phyloP scores from a whole-genome alignment of 2,888 invertebrate species.

The Amphipyra berbera region DNA sequence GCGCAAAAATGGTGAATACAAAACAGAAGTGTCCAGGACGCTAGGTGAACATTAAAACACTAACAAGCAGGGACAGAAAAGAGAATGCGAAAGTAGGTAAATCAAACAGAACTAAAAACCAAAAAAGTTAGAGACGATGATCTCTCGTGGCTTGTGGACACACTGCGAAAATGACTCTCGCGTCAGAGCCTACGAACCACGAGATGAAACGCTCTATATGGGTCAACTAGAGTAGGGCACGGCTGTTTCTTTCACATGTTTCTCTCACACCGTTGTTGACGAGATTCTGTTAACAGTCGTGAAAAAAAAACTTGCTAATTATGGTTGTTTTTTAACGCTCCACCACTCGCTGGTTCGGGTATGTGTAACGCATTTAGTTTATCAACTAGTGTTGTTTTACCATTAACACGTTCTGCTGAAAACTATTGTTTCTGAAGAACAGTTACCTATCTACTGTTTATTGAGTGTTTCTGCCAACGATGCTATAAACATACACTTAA shows the following conservation, averaged over 20 bases:
- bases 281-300: conserved; percentile 51
- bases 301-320: conserved; percentile 62
- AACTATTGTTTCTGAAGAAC: conserved; percentile 2
- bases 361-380: conserved; percentile 1
- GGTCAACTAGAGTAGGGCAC: conserved; percentile 74
- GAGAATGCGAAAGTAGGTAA: conserved; percentile 31
- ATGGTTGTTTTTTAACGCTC: conserved; percentile 51
- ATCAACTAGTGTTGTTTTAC: neutral
- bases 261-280: conserved; percentile 50
- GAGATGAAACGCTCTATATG: conserved; percentile 71
- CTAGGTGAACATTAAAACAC: conserved; percentile 39
- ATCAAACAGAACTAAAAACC: conserved; percentile 22
- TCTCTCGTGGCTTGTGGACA: conserved; percentile 60
- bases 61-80: conserved; percentile 10
- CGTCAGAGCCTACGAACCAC: conserved; percentile 57
- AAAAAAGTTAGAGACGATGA: conserved; percentile 37
- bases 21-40: conserved; percentile 32
- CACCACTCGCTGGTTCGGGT: conserved; percentile 6
- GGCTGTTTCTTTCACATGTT: conserved; percentile 61
- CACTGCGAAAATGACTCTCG: conserved; percentile 60
- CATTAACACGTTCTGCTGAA: neutral
- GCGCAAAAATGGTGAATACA: conserved; percentile 26
- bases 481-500: conserved; percentile 14
- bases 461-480: conserved; percentile 1
- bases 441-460: conserved; percentile 7